Evolutionary conservation across 2,888 invertebrate genomes (phyloP).

Genomic region (Geotrupes spiniger): DNA sequence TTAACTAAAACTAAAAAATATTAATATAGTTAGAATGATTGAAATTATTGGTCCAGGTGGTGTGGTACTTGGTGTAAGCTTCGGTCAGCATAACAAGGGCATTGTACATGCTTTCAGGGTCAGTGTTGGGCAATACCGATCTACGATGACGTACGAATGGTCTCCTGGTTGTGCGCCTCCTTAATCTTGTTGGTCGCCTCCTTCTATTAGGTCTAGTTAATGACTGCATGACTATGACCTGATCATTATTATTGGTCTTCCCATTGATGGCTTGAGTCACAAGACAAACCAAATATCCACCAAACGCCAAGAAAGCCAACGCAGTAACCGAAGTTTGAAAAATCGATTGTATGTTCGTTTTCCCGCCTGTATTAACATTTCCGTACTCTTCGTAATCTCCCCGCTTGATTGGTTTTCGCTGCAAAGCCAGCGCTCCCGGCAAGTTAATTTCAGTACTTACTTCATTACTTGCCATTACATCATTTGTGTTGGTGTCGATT

Average conservation of each 20-base stretch:
- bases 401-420: constrained; percentile 35
- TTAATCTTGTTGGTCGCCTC: constrained; percentile 28
- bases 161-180: constrained; percentile 27
- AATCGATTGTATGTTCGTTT: constrained; percentile 59
- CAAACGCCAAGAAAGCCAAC: constrained; percentile 79
- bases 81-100: constrained; percentile 56
- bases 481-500: neutral
- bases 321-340: constrained; percentile 78
- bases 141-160: constrained; percentile 17
- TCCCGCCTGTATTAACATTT: constrained; percentile 51
- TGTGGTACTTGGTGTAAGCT: constrained; percentile 54
- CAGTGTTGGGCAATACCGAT: constrained; percentile 37
- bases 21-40: constrained; percentile 34
- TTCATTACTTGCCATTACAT: neutral
- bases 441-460: neutral
- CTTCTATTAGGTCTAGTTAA: constrained; percentile 19
- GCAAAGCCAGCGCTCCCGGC: constrained; percentile 40
- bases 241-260: constrained; percentile 45
- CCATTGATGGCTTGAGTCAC: constrained; percentile 72
- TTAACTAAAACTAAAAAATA: too few species aligned
- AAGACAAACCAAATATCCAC: constrained; percentile 76
- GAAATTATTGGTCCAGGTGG: constrained; percentile 44
- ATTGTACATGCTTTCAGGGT: constrained; percentile 54
- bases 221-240: constrained; percentile 33
- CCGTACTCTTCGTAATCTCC: constrained; percentile 37